Evolutionary conservation across 1,140 invertebrate genomes (phyloP), one percentile per base, ranked within the genome.

Genomic region (Euglossa dilemma): DNA sequence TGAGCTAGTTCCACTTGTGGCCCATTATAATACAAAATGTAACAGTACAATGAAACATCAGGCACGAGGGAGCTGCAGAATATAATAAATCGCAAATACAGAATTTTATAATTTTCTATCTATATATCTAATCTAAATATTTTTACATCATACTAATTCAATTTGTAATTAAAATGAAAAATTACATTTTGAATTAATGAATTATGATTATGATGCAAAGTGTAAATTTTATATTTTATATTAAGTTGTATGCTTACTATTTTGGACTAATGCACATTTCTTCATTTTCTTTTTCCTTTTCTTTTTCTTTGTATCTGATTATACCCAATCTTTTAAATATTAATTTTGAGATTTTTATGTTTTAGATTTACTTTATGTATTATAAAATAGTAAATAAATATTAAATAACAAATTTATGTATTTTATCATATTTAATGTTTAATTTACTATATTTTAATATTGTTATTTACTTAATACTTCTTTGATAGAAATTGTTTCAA

Each of bases 401-500:
- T 36, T 36, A 36, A 25, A 25, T n/a, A 18, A 45, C 23, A 74
- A 45, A 59, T 59, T 59, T 45, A 59, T 59, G 45, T n/a, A 72
- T 3, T 8, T 45, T 25, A 63, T 16, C 43, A 56, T 63, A 69
- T 47, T 36, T 36, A 36, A 36, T 36, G 36, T 36, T 36, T 36
- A 1, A 36, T 36, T 36, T 36, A 36, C 36, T 36, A 36, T 36
- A 36, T 36, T 36, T 36, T 36, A 36, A 36, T 36, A 36, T 36
- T 36, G 36, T 36, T 36, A 36, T 36, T 36, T 64, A 2, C 25
- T 8, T 36, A 36, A 28, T 25, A 25, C 25, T 36, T 72, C 47
- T 50, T 70, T 36, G 14, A 67, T 82, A 78, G 86, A 89, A 86
- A 89, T 87, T 89, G 84, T 88, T 88, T 87, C 86, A 88, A 88